Percentiles rank a stretch among this genome's conserved stretches.
Conservation (phyloP, 1,140 invertebrate species). For the Drosophila mojavensis region DNA sequence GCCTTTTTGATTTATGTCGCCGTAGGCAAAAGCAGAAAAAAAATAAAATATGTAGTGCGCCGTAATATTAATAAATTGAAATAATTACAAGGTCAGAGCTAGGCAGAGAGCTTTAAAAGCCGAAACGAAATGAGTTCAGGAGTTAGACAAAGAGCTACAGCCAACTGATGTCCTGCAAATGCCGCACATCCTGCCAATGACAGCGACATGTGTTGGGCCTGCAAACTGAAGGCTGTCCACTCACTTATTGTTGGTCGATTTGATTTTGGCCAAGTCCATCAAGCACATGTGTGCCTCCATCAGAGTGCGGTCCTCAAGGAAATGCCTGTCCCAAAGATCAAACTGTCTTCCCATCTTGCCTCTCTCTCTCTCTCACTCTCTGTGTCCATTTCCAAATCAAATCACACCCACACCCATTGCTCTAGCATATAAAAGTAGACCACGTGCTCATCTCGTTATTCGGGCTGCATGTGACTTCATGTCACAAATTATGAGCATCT, state of each 20-base stretch:
- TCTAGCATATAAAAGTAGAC: conserved; percentile 32
- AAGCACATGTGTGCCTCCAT: conserved; percentile 62
- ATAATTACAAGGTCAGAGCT: conserved; percentile 50
- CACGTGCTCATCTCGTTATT: conserved; percentile 54
- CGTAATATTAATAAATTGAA: conserved; percentile 77
- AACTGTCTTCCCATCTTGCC: neutral
- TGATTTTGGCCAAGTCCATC: conserved; percentile 60
- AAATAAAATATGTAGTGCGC: neutral
- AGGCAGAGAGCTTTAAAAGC: conserved; percentile 2
- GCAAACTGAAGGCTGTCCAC: neutral
- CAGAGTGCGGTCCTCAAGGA: conserved; percentile 1
- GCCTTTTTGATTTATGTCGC: conserved; percentile 59
- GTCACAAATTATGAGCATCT: conserved; percentile 44
- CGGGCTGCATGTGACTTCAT: conserved; percentile 63
- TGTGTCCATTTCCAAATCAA: conserved; percentile 18
- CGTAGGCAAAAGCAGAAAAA: conserved; percentile 1
- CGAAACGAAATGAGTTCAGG: conserved; percentile 12
- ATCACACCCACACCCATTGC: conserved; percentile 6
- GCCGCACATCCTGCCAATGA: conserved; percentile 44
- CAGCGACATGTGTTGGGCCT: conserved; percentile 20
- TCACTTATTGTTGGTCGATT: conserved; percentile 34
- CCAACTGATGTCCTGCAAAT: conserved; percentile 42
- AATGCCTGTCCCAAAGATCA: neutral
- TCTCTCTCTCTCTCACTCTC: neutral
- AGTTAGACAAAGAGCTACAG: conserved; percentile 13